Base-by-base conservation (phyloP, 2,888 invertebrate species). In the Zelleria hepariella region DNA sequence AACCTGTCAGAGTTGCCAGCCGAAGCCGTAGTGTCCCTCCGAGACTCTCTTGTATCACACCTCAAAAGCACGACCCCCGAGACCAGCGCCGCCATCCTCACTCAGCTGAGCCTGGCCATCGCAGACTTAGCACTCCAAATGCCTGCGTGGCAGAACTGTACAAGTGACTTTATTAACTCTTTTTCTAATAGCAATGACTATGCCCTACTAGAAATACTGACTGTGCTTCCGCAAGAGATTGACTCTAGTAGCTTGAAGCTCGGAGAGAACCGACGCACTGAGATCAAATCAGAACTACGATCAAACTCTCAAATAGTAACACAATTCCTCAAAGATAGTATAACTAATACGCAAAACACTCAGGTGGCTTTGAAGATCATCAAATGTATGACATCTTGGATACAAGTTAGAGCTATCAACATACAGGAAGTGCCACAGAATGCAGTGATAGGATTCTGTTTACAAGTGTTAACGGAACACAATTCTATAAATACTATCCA, bases 191-290 rank as follows among this genome's bases (percentile, higher is more conserved):
- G 91, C 63, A 93, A 93, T 71, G 89, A 95, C 65, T 95, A 94
- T 90, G 96, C 97, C 25, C 87, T 99, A 61, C 79, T 99, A 67
- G 98, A 98, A 91, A 93, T 99, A 66, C 90, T 99, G 66, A 97
- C 95, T 55, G 95, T 98, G 25, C 88, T 99, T 71, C 98, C 99
- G 5, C 99, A 99, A 88, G 99, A 99, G 92, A 94, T 98, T 61
- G 94, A 94, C 77, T 95, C 95, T 0, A 84, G 94, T 66, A 93
- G 91, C 65, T 86, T 96, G 61, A 92, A 94, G 71, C 90, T 99
- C 62, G 99, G 98, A 48, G 96, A 96, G 65, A 99, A 98, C 82
- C 91, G 99, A 62, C 90, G 98, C 63, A 92, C 94, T 64, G 95
- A 97, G 71, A 92, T 99, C 52, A 92, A 94, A 67, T 90, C 93